Evolutionary conservation across 2,888 invertebrate genomes (phyloP).

Genomic region (Cerceris ruficornis): DNA sequence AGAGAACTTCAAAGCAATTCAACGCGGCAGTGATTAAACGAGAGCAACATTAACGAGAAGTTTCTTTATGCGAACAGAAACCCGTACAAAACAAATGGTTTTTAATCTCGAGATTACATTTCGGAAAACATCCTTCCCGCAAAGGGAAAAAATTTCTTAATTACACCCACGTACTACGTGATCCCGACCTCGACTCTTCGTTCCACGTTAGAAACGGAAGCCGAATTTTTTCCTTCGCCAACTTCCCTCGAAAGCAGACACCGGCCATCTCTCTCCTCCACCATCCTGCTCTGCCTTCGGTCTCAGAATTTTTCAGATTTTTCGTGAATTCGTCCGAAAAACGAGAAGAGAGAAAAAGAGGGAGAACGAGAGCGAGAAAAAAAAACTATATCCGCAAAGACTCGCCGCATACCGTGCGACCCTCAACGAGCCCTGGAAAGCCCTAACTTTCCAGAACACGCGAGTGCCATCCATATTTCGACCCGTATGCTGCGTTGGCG

Average conservation of each 20-base stretch:
- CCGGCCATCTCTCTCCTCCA: background rate
- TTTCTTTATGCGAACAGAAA: background rate
- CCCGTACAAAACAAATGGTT: conserved; percentile 1
- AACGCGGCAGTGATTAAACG: conserved; percentile 33
- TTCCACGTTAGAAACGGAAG: background rate
- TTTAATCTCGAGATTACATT: conserved; percentile 22
- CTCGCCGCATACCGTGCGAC: conserved; percentile 12
- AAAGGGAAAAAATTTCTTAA: conserved; percentile 26
- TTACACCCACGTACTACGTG: conserved; percentile 24
- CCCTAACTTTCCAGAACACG: conserved; percentile 19
- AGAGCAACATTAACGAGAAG: conserved; percentile 3
- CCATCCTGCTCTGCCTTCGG: background rate
- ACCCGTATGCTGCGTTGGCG: background rate
- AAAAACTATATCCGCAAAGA: background rate
- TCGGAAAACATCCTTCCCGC: background rate
- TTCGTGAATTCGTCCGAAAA: conserved; percentile 31
- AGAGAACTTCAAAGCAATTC: no score
- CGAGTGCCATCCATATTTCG: conserved; percentile 32
- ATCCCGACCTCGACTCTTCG: background rate
- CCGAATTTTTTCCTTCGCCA: conserved; percentile 12
- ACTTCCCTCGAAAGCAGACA: background rate
- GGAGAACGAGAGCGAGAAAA: no score
- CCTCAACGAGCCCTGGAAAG: background rate
- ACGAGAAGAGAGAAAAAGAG: conserved; percentile 8
- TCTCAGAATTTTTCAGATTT: conserved; percentile 35